phyloP scores from a whole-genome alignment of 1,140 invertebrate genomes.

The Ooceraea biroi region DNA sequence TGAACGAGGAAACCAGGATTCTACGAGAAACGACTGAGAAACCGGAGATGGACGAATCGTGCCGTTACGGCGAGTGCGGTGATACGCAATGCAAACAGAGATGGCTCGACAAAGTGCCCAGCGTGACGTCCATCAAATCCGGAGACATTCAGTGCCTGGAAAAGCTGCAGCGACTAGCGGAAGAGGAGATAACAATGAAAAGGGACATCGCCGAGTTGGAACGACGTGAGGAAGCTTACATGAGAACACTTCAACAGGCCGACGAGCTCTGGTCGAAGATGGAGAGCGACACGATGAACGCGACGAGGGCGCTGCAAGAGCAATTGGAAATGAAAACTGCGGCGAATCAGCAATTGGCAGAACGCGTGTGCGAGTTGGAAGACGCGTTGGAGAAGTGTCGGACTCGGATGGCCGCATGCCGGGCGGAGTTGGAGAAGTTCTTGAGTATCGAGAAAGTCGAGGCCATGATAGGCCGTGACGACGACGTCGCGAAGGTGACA shows the following conservation, averaged over 20 bases:
- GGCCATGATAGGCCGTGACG: conserved; percentile 64
- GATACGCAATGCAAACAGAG: conserved; percentile 68
- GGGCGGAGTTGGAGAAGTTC: conserved; percentile 63
- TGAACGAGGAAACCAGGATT: conserved; percentile 62
- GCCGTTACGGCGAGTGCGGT: conserved; percentile 69
- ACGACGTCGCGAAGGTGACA: conserved; percentile 65
- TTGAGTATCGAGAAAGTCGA: conserved; percentile 63
- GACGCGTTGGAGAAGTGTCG: conserved; percentile 71
- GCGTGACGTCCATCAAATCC: conserved; percentile 76
- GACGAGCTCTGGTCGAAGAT: conserved; percentile 91
- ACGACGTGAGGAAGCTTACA: conserved; percentile 89
- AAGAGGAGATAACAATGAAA: conserved; percentile 80
- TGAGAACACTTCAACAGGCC: conserved; percentile 91
- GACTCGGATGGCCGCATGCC: conserved; percentile 43
- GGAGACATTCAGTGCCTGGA: conserved; percentile 77
- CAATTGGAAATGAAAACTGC: conserved; percentile 75
- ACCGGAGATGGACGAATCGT: conserved; percentile 11
- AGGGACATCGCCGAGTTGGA: conserved; percentile 89
- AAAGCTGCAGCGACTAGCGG: conserved; percentile 78
- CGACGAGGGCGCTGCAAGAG: conserved; percentile 81
- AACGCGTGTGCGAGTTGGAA: conserved; percentile 73
- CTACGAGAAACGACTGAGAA: conserved; percentile 37
- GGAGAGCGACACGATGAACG: conserved; percentile 84
- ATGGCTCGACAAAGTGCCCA: conserved; percentile 70
- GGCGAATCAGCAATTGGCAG: conserved; percentile 76